These are phyloP conservation scores for Laterallus jamaicensis DNA, from an alignment of 2,113 vertebrate genomes.

Conservation along the genomic window DNA sequence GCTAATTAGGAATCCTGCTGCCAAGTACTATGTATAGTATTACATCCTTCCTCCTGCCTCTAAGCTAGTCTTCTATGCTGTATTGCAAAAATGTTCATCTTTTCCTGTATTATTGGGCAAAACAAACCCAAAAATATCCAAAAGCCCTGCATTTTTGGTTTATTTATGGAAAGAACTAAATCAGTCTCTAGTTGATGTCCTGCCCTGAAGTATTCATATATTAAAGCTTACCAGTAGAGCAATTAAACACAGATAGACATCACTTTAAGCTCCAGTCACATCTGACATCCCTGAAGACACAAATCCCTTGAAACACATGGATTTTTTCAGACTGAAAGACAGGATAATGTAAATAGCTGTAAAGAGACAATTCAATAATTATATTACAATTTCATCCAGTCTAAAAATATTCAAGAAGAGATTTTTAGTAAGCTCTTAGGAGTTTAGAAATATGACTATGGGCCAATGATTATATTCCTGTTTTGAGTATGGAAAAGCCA, in stretches of 20 bases:
- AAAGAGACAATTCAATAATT: slow-evolving; percentile 30
- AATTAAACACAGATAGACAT: slow-evolving; percentile 28
- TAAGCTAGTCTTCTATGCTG: not conserved
- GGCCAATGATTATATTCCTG: not conserved
- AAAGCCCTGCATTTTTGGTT: not conserved
- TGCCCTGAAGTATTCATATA: not conserved
- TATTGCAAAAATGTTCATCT: not conserved
- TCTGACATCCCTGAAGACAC: slow-evolving; percentile 1
- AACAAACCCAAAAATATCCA: not conserved
- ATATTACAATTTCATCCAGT: not conserved
- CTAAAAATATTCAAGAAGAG: not conserved
- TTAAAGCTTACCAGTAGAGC: not conserved
- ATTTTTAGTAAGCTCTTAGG: not conserved
- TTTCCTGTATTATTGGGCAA: not conserved
- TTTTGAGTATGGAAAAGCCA: not conserved
- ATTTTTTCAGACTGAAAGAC: slow-evolving; percentile 29
- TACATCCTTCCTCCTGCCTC: not conserved
- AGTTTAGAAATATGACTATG: not conserved
- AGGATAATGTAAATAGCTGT: slow-evolving; percentile 7
- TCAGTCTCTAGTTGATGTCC: not conserved
- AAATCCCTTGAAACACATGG: slow-evolving; percentile 28
- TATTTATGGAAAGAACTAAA: not conserved
- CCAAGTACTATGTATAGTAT: not conserved
- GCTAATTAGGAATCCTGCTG: not conserved
- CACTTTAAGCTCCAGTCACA: slow-evolving; percentile 15